These are phyloP conservation scores for Drosophila malerkotliana DNA, from an alignment of 1,140 invertebrate genomes.

Conservation along the genomic window DNA sequence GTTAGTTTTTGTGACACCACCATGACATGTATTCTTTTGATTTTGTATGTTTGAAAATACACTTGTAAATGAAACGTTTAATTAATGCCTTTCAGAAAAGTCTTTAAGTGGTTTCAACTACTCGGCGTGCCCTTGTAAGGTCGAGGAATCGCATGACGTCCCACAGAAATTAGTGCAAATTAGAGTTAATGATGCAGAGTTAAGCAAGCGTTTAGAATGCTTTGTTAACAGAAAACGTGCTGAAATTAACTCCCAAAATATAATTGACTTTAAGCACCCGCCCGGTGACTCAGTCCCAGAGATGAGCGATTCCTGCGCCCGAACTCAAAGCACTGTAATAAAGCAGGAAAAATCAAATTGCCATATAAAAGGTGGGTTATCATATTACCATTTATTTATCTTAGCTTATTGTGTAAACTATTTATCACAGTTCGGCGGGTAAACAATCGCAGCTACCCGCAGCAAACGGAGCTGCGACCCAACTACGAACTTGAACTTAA, in stretches of 20 bases:
- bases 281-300: constrained; percentile 23
- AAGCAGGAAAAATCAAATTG: constrained; percentile 88
- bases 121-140: constrained; percentile 59
- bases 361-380: constrained; percentile 87
- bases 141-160: constrained; percentile 76
- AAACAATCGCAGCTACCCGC: constrained; percentile 87
- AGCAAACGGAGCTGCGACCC: constrained; percentile 81
- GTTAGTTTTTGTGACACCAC: neutral
- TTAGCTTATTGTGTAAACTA: constrained; percentile 7
- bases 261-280: constrained; percentile 87
- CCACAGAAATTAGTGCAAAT: constrained; percentile 86
- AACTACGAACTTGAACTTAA: constrained; percentile 64
- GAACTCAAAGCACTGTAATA: constrained; percentile 87
- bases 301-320: constrained; percentile 85
- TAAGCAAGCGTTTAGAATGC: constrained; percentile 86
- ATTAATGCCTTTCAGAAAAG: constrained; percentile 12
- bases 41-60: constrained; percentile 29
- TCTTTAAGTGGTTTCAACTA: constrained; percentile 55
- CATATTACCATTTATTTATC: neutral
- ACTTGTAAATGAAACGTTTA: constrained; percentile 23
- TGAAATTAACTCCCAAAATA: constrained; percentile 87
- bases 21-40: constrained; percentile 22
- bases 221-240: constrained; percentile 87
- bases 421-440: constrained; percentile 84
- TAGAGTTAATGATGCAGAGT: constrained; percentile 85